These are phyloP conservation scores for Argyrosomus regius DNA, from an alignment of 2,797 vertebrate species.

Conservation along the genomic window DNA sequence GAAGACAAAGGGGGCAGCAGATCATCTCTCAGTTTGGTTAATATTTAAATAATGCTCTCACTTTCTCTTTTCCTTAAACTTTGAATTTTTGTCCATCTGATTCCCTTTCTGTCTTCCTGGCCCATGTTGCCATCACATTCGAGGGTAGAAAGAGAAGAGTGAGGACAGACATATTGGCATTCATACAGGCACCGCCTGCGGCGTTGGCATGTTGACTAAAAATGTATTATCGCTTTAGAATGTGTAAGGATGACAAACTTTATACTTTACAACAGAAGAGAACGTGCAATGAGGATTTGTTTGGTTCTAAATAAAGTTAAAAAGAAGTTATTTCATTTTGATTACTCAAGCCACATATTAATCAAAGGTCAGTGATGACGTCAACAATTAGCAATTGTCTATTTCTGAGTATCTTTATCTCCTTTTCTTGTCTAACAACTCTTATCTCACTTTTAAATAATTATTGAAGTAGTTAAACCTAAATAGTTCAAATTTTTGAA, in stretches of 20 bases:
- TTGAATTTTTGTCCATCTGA: neutral
- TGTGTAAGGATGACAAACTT: neutral
- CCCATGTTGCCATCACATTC: neutral
- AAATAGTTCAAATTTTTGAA: slow-evolving; percentile 27
- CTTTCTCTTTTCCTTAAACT: slow-evolving; percentile 1
- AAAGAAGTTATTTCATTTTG: neutral
- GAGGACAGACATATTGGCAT: neutral
- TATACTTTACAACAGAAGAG: neutral
- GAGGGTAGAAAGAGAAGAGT: neutral
- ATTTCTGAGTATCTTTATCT: neutral
- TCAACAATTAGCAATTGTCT: neutral
- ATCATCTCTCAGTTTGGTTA: slow-evolving; percentile 23
- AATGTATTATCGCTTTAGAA: neutral
- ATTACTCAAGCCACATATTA: neutral
- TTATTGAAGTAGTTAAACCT: neutral
- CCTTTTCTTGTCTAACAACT: neutral
- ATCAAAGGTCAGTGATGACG: neutral
- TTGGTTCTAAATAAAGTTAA: slow-evolving; percentile 1
- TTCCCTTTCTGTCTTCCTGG: slow-evolving; percentile 4
- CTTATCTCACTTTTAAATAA: slow-evolving; percentile 2
- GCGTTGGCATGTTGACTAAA: slow-evolving; percentile 5
- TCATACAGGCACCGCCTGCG: neutral
- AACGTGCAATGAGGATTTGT: neutral
- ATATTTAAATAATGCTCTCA: slow-evolving; percentile 21
- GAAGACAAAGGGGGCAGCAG: slow-evolving; percentile 31